Percentiles rank a stretch among this genome's conserved stretches.
phyloP scores from a whole-genome alignment of 23 tunicate genomes.

The Oikopleura vanhoeffeni region DNA sequence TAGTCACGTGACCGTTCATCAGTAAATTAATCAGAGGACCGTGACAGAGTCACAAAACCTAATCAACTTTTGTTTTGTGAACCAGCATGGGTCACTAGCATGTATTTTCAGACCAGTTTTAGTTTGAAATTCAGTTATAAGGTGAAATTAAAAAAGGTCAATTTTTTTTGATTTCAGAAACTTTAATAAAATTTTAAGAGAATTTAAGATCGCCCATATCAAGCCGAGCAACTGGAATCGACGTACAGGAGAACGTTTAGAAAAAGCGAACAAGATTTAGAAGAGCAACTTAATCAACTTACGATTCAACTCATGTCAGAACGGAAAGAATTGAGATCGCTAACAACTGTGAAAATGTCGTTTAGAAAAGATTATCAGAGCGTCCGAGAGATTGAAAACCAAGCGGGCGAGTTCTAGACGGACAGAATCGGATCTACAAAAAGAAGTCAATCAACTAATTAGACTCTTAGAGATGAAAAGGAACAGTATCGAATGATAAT shows the following conservation, averaged over 20 bases:
- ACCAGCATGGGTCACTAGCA: no score
- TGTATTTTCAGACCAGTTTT: no score
- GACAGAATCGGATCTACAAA: not conserved
- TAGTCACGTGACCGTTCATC: no score
- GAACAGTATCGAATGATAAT: no score
- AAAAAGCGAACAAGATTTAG: not conserved
- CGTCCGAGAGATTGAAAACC: not conserved
- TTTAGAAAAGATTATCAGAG: not conserved
- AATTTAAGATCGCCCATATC: not conserved
- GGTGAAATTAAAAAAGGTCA: no score
- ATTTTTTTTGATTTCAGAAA: no score
- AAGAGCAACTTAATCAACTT: constrained; percentile 11
- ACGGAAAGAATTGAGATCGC: not conserved
- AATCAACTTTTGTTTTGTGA: no score
- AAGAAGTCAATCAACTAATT: not conserved
- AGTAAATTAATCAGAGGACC: no score
- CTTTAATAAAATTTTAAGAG: no score
- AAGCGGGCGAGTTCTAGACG: not conserved
- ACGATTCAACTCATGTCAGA: constrained; percentile 3
- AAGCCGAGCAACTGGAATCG: no score
- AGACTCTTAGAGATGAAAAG: constrained; percentile 3
- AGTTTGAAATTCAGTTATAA: no score
- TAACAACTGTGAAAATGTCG: not conserved
- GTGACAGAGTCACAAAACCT: no score
- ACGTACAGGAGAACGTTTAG: not conserved